Evolutionary conservation across 1,140 invertebrate genomes (phyloP).

Genomic region (Metaphire vulgaris): DNA sequence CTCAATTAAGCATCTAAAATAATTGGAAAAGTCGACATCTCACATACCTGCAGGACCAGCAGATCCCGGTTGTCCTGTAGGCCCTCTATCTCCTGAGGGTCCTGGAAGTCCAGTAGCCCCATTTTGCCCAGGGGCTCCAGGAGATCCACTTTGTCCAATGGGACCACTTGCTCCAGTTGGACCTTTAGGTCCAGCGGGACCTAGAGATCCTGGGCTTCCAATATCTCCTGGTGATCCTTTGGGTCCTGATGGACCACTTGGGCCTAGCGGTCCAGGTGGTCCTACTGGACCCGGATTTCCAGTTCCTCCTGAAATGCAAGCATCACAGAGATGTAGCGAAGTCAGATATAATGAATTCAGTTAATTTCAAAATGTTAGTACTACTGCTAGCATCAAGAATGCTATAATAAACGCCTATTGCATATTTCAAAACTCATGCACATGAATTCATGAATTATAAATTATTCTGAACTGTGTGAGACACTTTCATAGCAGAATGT

Average conservation of each 20-base stretch:
- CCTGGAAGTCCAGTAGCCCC: not conserved
- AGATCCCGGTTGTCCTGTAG: not conserved
- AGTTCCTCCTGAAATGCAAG: not conserved
- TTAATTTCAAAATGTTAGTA: no score
- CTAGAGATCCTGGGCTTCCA: not conserved
- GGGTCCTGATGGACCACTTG: not conserved
- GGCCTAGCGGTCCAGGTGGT: not conserved
- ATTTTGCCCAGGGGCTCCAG: not conserved
- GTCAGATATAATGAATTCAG: not conserved
- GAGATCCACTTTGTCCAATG: not conserved
- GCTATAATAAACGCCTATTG: no score
- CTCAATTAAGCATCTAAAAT: no score
- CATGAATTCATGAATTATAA: no score
- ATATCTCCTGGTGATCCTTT: not conserved
- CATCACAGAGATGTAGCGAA: not conserved
- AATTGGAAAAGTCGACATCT: no score
- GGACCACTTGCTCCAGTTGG: not conserved
- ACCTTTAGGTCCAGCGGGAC: slow-evolving; percentile 8
- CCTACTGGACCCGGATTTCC: not conserved
- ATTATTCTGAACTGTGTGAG: no score
- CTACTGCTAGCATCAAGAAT: no score
- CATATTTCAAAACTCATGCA: no score
- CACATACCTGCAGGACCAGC: not conserved
- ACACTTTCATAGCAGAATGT: no score
- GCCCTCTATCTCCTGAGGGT: not conserved